phyloP scores from a whole-genome alignment of 2,113 vertebrate species.

The Oncorhynchus gorbuscha region DNA sequence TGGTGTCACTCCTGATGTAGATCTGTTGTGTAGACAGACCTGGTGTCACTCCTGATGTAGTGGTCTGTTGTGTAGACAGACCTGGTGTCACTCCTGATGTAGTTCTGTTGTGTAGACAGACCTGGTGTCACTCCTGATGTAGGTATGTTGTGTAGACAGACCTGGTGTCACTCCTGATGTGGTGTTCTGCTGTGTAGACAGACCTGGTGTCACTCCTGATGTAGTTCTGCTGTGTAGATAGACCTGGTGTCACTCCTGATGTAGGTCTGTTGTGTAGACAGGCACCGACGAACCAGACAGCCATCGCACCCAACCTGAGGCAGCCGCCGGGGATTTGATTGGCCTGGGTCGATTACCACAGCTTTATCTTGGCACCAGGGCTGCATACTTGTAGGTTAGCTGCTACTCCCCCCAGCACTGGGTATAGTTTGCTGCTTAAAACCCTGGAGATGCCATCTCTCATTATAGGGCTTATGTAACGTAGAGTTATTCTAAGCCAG shows the following conservation, averaged over 20 bases:
- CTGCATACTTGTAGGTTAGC: constrained; percentile 9
- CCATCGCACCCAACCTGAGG: background rate
- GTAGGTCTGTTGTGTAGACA: background rate
- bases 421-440: background rate
- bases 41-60: too few species aligned
- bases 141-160: too few species aligned
- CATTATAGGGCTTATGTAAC: background rate
- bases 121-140: too few species aligned
- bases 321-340: background rate
- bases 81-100: too few species aligned
- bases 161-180: too few species aligned
- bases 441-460: background rate
- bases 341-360: background rate
- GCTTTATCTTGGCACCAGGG: constrained; percentile 4
- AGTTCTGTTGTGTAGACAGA: too few species aligned
- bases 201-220: background rate
- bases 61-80: too few species aligned
- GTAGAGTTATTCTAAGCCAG: background rate
- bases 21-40: too few species aligned
- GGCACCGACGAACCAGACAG: background rate
- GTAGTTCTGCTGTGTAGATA: background rate
- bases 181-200: too few species aligned
- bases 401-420: background rate
- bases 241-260: background rate
- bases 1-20: too few species aligned